Percentiles rank a stretch among this genome's conserved stretches.
phyloP scores from a whole-genome alignment of 2,797 vertebrate species.

The Florisuga fusca region DNA sequence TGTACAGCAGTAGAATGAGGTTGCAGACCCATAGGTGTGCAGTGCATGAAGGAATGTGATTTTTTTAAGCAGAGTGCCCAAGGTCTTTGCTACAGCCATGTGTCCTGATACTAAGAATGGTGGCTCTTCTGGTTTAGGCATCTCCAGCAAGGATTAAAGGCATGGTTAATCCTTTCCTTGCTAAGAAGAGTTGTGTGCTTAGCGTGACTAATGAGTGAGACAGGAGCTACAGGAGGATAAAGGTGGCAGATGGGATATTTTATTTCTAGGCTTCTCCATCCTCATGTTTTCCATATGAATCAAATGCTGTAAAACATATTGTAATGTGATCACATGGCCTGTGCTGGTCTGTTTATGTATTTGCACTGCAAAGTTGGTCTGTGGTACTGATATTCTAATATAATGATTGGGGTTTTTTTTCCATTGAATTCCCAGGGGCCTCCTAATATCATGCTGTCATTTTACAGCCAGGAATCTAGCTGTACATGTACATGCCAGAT shows the following conservation, averaged over 20 bases:
- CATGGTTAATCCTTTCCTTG: not conserved
- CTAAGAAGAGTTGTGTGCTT: not conserved
- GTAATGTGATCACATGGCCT: not conserved
- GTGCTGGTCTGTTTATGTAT: not conserved
- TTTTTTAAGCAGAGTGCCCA: not conserved
- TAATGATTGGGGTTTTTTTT: not conserved
- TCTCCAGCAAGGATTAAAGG: not conserved
- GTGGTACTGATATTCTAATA: not conserved
- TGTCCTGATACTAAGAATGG: not conserved
- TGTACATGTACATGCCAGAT: not conserved
- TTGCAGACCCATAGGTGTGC: not conserved
- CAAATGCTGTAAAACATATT: not conserved
- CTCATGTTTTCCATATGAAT: not conserved
- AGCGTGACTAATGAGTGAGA: not conserved
- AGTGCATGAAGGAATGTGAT: not conserved
- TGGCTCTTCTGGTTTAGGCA: not conserved
- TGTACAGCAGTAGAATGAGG: accelerated
- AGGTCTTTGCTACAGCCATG: not conserved
- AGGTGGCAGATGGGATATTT: not conserved
- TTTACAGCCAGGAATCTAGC: not conserved
- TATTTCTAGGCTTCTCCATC: not conserved
- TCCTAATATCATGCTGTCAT: not conserved
- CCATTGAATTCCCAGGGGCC: not conserved
- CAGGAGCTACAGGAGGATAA: not conserved
- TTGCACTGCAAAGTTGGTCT: not conserved